Evolutionary conservation across 2,797 vertebrate species (phyloP).

Genomic region (Phrynocephalus guinanensis): DNA sequence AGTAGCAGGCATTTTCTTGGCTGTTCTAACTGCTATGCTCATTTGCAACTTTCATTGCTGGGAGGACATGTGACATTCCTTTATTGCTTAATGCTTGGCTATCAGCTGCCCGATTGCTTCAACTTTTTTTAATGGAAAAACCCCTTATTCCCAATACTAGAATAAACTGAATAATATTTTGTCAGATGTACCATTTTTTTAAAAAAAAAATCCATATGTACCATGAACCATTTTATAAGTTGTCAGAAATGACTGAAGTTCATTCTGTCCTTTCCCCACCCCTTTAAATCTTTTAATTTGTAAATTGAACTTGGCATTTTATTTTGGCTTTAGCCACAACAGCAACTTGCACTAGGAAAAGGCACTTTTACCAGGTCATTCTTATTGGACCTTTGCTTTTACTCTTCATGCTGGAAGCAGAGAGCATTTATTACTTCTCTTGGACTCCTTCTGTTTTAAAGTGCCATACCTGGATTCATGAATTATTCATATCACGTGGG

Average conservation of each 20-base stretch:
- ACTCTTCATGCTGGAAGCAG: constrained; percentile 33
- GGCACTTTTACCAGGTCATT: background rate
- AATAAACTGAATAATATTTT: constrained; percentile 24
- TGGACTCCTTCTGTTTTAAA: constrained; percentile 35
- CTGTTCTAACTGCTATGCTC: constrained; percentile 24
- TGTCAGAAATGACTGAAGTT: background rate
- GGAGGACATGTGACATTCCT: background rate
- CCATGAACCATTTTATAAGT: background rate
- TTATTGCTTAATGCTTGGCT: constrained; percentile 21
- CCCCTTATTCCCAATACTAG: background rate
- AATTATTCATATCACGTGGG: constrained; percentile 66
- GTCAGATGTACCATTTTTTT: background rate
- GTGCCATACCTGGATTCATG: constrained; percentile 62
- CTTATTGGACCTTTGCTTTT: constrained; percentile 40
- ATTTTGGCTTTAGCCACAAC: constrained; percentile 19
- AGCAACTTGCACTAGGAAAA: constrained; percentile 5
- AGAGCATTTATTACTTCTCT: constrained; percentile 29
- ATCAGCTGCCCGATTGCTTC: constrained; percentile 38
- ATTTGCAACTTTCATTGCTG: constrained; percentile 30
- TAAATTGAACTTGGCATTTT: constrained; percentile 31
- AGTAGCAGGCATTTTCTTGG: background rate
- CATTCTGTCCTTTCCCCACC: background rate
- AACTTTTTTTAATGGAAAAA: background rate
- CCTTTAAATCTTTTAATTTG: background rate
- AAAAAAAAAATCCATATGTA: background rate